These are phyloP conservation scores for Nyleta sp. DNA, from an alignment of 2,888 invertebrate genomes.

Conservation along the genomic window DNA sequence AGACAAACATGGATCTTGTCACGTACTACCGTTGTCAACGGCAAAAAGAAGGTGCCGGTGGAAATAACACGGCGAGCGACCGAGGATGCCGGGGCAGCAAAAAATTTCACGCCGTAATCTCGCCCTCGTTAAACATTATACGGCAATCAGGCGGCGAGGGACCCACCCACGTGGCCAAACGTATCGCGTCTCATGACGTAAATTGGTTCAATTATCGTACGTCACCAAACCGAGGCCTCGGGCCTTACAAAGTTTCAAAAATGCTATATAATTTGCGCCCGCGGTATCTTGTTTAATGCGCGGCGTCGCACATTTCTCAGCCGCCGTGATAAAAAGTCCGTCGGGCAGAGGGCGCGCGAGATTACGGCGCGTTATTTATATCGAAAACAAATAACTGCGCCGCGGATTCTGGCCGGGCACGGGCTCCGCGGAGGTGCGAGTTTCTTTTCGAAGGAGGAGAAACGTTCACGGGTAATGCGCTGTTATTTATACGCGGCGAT, in stretches of 20 bases:
- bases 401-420: too few relatives aligned
- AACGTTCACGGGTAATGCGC: too few relatives aligned
- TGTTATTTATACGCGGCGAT: too few relatives aligned
- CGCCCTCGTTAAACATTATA: conserved; percentile 52
- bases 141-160: conserved; percentile 39
- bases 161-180: conserved; percentile 54
- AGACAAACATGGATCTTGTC: conserved; percentile 53
- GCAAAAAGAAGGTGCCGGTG: conserved; percentile 15
- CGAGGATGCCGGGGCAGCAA: conserved; percentile 18
- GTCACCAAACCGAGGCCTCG: conserved; percentile 28
- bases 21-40: conserved; percentile 50
- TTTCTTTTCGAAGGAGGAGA: too few relatives aligned
- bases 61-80: conserved; percentile 43
- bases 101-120: conserved; percentile 51
- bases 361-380: neutral
- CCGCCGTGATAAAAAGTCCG: neutral
- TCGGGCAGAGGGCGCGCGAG: too few relatives aligned
- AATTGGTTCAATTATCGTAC: conserved; percentile 62
- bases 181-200: conserved; percentile 47
- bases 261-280: conserved; percentile 24
- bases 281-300: conserved; percentile 32
- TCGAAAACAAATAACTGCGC: conserved; percentile 1
- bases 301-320: conserved; percentile 14
- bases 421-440: too few relatives aligned
- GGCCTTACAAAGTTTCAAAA: conserved; percentile 4